Conservation (phyloP, 2,113 vertebrate genomes). For the Rhabdornis inornatus region DNA sequence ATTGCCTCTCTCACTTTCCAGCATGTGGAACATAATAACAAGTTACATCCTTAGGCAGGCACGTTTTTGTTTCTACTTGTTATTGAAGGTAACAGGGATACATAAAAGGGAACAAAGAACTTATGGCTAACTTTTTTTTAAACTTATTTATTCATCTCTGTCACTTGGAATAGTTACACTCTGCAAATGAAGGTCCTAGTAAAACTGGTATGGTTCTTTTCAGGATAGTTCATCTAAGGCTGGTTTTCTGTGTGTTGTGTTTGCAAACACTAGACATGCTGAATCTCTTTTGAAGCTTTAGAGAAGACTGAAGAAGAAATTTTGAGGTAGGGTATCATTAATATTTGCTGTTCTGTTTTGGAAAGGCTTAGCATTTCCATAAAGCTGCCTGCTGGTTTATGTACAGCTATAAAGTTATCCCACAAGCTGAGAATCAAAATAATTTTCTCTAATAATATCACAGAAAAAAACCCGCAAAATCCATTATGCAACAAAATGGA, state of each 20-base stretch:
- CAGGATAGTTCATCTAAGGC: neutral
- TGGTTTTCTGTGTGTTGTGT: neutral
- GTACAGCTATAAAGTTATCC: neutral
- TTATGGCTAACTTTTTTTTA: neutral
- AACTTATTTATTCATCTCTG: neutral
- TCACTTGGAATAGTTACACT: neutral
- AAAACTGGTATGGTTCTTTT: neutral
- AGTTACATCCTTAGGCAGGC: neutral
- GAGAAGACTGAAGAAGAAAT: neutral
- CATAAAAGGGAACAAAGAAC: neutral
- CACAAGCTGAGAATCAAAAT: neutral
- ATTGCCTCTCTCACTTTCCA: neutral
- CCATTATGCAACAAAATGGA: neutral
- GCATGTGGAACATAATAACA: neutral
- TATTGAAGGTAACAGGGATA: neutral
- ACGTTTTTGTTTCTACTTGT: neutral
- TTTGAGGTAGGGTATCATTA: neutral
- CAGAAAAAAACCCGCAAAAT: neutral
- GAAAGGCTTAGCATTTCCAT: neutral
- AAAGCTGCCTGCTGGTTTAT: neutral
- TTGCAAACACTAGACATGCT: neutral
- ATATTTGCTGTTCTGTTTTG: neutral
- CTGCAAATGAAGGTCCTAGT: neutral
- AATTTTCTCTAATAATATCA: neutral
- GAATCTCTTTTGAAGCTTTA: neutral